Conservation (phyloP, 2,888 invertebrate genomes). For the Gastracanthus pulcherrimus region DNA sequence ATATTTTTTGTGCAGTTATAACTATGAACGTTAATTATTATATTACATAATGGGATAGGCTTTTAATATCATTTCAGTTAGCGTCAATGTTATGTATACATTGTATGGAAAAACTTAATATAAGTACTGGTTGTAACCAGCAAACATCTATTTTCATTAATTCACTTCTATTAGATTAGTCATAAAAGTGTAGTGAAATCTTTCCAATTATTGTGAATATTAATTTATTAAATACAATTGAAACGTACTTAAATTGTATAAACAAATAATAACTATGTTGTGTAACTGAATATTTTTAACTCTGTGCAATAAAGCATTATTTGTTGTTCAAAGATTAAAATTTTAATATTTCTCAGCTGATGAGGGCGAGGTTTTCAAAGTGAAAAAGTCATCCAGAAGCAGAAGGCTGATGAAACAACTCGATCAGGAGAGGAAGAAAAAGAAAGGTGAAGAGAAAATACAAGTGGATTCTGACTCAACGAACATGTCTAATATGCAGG, state of each 20-base stretch:
- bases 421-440: slow-evolving; percentile 86
- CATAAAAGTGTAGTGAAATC: too few relatives aligned
- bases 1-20: too few relatives aligned
- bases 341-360: slow-evolving; percentile 80
- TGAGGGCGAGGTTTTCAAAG: slow-evolving; percentile 93
- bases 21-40: too few relatives aligned
- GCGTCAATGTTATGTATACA: too few relatives aligned
- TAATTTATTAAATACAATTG: too few relatives aligned
- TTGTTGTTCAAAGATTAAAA: neutral
- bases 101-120: too few relatives aligned
- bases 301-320: neutral
- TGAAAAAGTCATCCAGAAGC: slow-evolving; percentile 96
- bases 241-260: neutral
- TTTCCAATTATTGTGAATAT: too few relatives aligned
- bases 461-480: slow-evolving; percentile 75
- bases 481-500: slow-evolving; percentile 77
- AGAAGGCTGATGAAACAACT: slow-evolving; percentile 91
- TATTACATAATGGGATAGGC: neutral
- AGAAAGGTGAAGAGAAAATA: slow-evolving; percentile 79
- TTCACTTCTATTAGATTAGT: too few relatives aligned
- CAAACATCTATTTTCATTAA: too few relatives aligned
- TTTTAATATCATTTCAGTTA: neutral
- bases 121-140: too few relatives aligned
- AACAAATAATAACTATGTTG: neutral
- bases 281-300: neutral